phyloP scores from a whole-genome alignment of 2,113 vertebrate genomes.

The Osmerus eperlanus region DNA sequence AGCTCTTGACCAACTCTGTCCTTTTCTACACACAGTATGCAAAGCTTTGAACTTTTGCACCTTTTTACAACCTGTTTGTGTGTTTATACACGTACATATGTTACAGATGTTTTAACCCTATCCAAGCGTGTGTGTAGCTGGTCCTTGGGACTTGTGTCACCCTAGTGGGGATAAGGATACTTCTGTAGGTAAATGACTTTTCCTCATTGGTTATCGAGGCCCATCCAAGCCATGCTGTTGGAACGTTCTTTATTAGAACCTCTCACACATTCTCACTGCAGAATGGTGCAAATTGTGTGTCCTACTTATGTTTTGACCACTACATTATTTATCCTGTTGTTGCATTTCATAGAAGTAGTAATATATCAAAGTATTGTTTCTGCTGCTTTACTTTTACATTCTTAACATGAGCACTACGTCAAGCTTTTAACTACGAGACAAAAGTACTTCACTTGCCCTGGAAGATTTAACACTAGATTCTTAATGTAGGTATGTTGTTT shows the following conservation, averaged over 20 bases:
- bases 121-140: neutral
- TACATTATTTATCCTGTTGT: conserved; percentile 67
- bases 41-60: conserved; percentile 64
- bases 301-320: conserved; percentile 46
- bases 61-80: conserved; percentile 56
- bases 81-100: neutral
- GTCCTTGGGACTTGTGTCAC: neutral
- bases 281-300: conserved; percentile 32
- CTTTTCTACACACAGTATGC: conserved; percentile 61
- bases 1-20: conserved; percentile 43
- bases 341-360: conserved; percentile 56
- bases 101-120: neutral
- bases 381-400: conserved; percentile 29
- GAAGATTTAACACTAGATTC: conserved; percentile 37
- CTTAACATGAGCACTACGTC: conserved; percentile 38
- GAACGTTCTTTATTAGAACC: neutral
- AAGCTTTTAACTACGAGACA: conserved; percentile 25
- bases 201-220: neutral
- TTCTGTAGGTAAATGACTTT: conserved; percentile 8
- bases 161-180: neutral
- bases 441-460: conserved; percentile 35
- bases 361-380: conserved; percentile 26
- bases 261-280: neutral
- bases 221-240: conserved; percentile 11
- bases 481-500: conserved; percentile 14